Percentiles rank a stretch among this genome's conserved stretches.
Conservation (phyloP, 2,888 invertebrate genomes). For the Latrodectus elegans region DNA sequence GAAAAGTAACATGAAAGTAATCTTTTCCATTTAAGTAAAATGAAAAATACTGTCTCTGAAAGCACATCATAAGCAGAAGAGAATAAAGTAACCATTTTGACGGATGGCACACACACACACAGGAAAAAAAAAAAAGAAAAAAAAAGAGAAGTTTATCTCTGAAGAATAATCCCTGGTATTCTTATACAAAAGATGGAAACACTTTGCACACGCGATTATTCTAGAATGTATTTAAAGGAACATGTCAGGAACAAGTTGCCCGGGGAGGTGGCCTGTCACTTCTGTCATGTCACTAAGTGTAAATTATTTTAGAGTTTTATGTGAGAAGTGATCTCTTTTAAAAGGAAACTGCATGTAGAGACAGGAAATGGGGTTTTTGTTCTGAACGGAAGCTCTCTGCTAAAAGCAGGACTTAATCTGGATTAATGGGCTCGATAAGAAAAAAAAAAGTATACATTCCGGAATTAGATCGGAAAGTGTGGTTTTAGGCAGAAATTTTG, state of each 20-base stretch:
- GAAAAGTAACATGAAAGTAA: no score
- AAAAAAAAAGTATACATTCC: not conserved
- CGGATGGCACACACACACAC: no score
- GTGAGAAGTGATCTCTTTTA: conserved; percentile 17
- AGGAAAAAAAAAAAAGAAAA: no score
- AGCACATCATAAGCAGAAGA: no score
- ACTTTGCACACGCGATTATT: conserved; percentile 37
- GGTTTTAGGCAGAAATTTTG: no score
- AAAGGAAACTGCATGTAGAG: conserved; percentile 7
- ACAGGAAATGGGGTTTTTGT: conserved; percentile 65
- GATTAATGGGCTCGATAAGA: conserved; percentile 51
- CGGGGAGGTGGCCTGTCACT: conserved; percentile 6
- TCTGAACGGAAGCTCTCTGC: conserved; percentile 30
- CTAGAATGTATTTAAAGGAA: conserved; percentile 49
- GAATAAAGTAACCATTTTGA: no score
- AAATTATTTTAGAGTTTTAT: conserved; percentile 57
- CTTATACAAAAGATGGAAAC: conserved; percentile 36
- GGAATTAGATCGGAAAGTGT: not conserved
- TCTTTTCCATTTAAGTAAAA: no score
- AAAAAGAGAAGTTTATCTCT: not conserved
- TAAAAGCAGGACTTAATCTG: conserved; percentile 62
- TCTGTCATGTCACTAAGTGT: conserved; percentile 14
- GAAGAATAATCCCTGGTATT: not conserved
- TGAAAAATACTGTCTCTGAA: no score
- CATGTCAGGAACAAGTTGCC: conserved; percentile 3